A percentile compares a stretch with the other conserved stretches of the same genome.
Conservation (phyloP, 2,888 invertebrate genomes). For the Cephonodes hylas region DNA sequence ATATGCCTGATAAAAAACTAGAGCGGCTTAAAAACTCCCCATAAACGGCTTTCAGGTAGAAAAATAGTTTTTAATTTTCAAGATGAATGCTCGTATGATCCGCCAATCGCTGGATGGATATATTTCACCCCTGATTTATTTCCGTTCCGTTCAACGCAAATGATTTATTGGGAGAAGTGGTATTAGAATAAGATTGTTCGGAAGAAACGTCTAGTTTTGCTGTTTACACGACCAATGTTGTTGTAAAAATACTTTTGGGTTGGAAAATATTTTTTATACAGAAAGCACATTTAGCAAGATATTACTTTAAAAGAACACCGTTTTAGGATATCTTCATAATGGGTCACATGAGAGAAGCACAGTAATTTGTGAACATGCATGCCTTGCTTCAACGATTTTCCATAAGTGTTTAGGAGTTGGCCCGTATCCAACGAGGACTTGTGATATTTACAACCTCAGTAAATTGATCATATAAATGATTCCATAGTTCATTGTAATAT, state of each 20-base stretch:
- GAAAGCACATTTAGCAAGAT: too few relatives aligned
- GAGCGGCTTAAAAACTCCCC: neutral
- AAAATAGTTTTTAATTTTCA: neutral
- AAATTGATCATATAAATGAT: too few relatives aligned
- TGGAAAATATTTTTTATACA: neutral
- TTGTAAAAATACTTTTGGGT: constrained; percentile 16
- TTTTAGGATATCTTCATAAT: too few relatives aligned
- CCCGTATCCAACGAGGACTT: too few relatives aligned
- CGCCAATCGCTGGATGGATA: constrained; percentile 28
- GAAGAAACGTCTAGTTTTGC: constrained; percentile 1
- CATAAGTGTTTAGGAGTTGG: too few relatives aligned
- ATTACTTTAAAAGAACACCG: too few relatives aligned
- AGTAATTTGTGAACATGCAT: too few relatives aligned
- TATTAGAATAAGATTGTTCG: constrained; percentile 27
- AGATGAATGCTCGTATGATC: constrained; percentile 20
- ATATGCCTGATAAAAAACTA: neutral
- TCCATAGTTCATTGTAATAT: too few relatives aligned
- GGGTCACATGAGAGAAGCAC: too few relatives aligned
- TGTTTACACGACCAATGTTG: neutral
- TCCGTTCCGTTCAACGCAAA: constrained; percentile 23
- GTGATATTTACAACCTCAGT: too few relatives aligned
- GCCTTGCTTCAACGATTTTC: too few relatives aligned
- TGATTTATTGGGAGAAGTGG: constrained; percentile 34
- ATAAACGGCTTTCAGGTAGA: neutral
- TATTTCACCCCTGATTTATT: constrained; percentile 32